phyloP scores from a whole-genome alignment of 2,113 vertebrate genomes.

The Rhinopomastus cyanomelas region DNA sequence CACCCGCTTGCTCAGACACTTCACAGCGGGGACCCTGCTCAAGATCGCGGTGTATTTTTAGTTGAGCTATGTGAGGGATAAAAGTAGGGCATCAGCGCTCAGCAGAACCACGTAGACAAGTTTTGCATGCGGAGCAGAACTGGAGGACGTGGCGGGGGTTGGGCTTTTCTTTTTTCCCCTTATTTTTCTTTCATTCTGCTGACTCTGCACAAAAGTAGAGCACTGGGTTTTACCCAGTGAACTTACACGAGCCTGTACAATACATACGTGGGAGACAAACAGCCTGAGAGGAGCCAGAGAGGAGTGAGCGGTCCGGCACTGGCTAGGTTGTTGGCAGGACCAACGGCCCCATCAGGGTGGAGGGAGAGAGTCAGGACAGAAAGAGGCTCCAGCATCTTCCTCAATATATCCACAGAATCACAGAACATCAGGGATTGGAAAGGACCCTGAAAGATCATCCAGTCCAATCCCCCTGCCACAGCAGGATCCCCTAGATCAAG shows the following conservation, averaged over 20 bases:
- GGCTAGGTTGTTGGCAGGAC: neutral
- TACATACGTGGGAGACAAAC: neutral
- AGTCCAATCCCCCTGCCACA: no score
- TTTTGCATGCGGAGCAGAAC: conserved; percentile 52
- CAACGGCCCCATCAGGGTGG: fast-evolving
- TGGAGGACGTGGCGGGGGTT: neutral
- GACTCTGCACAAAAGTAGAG: conserved; percentile 44
- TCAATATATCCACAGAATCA: no score
- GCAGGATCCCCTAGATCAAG: no score
- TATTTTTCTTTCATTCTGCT: conserved; percentile 25
- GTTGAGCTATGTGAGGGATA: conserved; percentile 36
- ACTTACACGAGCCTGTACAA: neutral
- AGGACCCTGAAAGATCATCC: no score
- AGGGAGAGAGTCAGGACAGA: neutral
- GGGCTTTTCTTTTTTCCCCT: neutral
- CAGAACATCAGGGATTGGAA: no score
- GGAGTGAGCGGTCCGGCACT: neutral
- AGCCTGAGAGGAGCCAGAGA: neutral
- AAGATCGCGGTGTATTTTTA: conserved; percentile 48
- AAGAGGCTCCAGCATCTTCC: neutral
- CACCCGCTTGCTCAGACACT: neutral
- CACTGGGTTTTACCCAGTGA: conserved; percentile 2
- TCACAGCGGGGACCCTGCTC: conserved; percentile 26
- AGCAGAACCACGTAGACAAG: conserved; percentile 25
- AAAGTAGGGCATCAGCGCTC: conserved; percentile 48